phyloP scores from a whole-genome alignment of 2,113 vertebrate species.

The Dipodomys merriami region DNA sequence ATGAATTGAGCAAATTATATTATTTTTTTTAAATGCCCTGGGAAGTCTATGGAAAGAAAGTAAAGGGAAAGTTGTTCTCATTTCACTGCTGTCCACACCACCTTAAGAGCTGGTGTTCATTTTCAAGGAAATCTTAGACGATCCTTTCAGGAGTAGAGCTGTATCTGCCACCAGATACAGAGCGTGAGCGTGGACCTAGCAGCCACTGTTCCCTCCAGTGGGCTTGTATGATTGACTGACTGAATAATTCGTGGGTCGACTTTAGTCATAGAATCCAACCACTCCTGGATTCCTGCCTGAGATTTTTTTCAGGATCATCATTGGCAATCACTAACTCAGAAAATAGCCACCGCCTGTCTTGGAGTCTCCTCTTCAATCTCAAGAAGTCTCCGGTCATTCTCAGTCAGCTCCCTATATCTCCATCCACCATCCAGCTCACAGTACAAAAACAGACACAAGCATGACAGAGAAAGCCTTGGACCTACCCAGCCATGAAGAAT shows the following conservation, averaged over 20 bases:
- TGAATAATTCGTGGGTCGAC: background rate
- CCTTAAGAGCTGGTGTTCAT: background rate
- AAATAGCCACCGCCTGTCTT: background rate
- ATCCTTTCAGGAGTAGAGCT: background rate
- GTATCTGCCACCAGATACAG: background rate
- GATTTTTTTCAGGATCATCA: background rate
- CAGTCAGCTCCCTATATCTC: background rate
- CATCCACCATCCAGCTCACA: background rate
- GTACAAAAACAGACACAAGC: background rate
- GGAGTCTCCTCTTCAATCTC: background rate
- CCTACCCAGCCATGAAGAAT: background rate
- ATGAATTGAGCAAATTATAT: slow-evolving; percentile 72
- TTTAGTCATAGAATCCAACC: background rate
- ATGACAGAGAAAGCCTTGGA: background rate
- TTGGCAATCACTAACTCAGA: background rate
- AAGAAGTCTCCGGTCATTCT: background rate
- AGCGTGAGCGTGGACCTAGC: background rate
- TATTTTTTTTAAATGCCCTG: slow-evolving; percentile 50
- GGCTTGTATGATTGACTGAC: background rate
- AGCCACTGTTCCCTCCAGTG: background rate
- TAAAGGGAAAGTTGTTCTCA: slow-evolving; percentile 63
- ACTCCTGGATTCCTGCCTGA: background rate
- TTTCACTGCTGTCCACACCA: background rate
- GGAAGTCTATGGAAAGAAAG: slow-evolving; percentile 64
- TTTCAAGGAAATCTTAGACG: background rate